Evolutionary conservation across 2,888 invertebrate genomes (phyloP).

Genomic region (Lapara coniferarum): DNA sequence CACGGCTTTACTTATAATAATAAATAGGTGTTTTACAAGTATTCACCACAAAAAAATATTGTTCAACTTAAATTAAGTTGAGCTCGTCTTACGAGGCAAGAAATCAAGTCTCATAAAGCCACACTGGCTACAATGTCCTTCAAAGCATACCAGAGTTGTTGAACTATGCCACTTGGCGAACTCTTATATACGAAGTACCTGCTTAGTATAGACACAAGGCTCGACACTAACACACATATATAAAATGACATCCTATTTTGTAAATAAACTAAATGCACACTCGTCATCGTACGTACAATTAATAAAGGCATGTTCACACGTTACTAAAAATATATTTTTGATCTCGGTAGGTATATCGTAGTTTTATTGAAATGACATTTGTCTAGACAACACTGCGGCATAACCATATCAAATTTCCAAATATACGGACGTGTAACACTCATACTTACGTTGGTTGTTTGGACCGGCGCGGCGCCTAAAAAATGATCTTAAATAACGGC

Average conservation of each 20-base stretch:
- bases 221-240: too few species aligned
- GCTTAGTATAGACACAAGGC: too few species aligned
- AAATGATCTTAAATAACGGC: not conserved
- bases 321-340: constrained; percentile 51
- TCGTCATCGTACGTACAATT: constrained; percentile 19
- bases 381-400: constrained; percentile 43
- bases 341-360: constrained; percentile 38
- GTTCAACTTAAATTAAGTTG: too few species aligned
- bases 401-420: constrained; percentile 45
- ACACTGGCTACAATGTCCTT: too few species aligned
- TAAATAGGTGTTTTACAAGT: too few species aligned
- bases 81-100: too few species aligned
- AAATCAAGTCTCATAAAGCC: too few species aligned
- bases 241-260: not conserved
- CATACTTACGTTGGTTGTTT: not conserved
- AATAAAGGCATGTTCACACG: constrained; percentile 57
- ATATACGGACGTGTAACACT: constrained; percentile 41
- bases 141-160: too few species aligned
- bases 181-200: too few species aligned
- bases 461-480: too few species aligned
- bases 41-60: not conserved
- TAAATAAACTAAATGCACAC: not conserved
- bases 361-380: constrained; percentile 50
- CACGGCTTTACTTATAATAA: not conserved
- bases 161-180: too few species aligned